Evolutionary conservation across 2,113 vertebrate species (phyloP), one percentile per base, ranked within the genome.

Genomic region (Corythornis vintsioides): DNA sequence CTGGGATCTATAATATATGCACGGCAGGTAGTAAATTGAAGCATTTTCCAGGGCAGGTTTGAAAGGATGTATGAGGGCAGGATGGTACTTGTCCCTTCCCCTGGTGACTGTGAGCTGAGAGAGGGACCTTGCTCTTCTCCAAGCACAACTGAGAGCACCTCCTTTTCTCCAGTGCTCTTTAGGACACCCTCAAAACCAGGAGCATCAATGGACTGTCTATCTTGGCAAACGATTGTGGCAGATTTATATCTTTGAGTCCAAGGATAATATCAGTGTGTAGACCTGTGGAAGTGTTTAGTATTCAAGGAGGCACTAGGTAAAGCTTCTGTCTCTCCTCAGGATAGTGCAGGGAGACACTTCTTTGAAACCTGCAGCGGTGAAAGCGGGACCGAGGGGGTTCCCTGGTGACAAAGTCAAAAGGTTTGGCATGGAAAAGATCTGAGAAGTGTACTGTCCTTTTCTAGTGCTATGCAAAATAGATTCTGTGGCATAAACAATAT

Each of bases 61-160:
- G 0, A 13, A 61, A 67, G 57, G 56, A 3, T 74, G 47, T 45
- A 50, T 1, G 10, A 79, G 43, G 67, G 13, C 33, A 31, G 42
- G 21, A 28, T 35, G 29, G 9, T 63, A 60, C 56, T 63, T 60
- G 42, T 40, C 8, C 2, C 0, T 48, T 42, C 35, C n/a, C 17
- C 16, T 2, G 15, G 1, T 13, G 47, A 0, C 52, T 38, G 10
- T 22, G 6, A 29, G 47, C 33, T 2, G 3, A 6, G 21, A 33
- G 28, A 15, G 55, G 69, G 65, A 65, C 29, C 7, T 50, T 53
- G 69, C 14, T 76, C 11, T n/a, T 25, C 52, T 38, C 10, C 35
- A 53, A 9, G 18, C 2, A 1, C 38, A 18, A 2, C 42, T 0
- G 0, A 29, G 59, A 69, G n/a, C 7, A 2, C 21, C 26, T 1